Percentiles rank a stretch among this genome's conserved stretches.
Conservation (phyloP, 2,113 vertebrate genomes). For the Felis chaus region DNA sequence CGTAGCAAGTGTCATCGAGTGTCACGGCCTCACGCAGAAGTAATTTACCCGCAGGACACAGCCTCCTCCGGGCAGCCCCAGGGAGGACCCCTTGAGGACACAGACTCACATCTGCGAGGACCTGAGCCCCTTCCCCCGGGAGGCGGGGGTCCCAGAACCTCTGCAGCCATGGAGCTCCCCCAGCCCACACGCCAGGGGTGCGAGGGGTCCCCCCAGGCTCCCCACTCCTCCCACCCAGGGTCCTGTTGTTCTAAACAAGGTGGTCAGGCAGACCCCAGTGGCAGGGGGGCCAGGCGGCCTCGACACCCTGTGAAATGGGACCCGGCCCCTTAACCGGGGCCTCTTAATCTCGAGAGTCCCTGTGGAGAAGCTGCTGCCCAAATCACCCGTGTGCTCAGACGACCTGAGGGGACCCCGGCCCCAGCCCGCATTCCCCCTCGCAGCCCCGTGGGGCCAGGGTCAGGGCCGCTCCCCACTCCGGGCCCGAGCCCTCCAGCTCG, state of each 20-base stretch:
- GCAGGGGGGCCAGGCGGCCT: neutral
- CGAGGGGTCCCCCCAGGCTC: neutral
- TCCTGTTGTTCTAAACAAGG: neutral
- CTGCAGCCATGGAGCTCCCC: too few species aligned
- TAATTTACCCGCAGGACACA: slow-evolving; percentile 48
- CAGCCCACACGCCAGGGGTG: neutral
- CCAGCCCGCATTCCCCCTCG: neutral
- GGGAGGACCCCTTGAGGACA: neutral
- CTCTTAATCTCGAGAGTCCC: neutral
- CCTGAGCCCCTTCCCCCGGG: neutral
- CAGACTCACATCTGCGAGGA: accelerated
- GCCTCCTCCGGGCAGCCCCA: neutral
- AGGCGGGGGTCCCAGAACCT: neutral
- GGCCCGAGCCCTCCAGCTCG: neutral
- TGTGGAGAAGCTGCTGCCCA: neutral
- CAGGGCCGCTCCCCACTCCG: accelerated
- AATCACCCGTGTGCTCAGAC: neutral
- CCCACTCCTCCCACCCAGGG: neutral
- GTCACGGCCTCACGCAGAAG: neutral
- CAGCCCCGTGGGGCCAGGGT: neutral
- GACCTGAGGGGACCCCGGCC: neutral
- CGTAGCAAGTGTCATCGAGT: slow-evolving; percentile 50
- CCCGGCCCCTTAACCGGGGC: neutral
- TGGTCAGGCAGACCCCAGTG: neutral
- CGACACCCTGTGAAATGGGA: accelerated